Percentiles rank a stretch among this genome's conserved stretches.
These are phyloP conservation scores for Bellardia pandia DNA, from an alignment of 2,888 invertebrate genomes.

Conservation along the genomic window DNA sequence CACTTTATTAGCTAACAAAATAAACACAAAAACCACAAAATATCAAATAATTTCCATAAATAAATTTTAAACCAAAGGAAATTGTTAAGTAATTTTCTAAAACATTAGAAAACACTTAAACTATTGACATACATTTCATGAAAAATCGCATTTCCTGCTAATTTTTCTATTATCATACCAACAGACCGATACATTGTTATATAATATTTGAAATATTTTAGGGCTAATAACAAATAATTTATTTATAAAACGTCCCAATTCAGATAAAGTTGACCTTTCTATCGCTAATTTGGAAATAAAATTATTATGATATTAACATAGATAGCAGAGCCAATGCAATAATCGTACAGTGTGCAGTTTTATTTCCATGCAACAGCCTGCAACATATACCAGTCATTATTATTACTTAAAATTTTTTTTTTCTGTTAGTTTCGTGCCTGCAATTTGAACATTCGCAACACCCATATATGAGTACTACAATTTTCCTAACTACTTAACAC, in stretches of 20 bases:
- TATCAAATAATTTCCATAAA: no score
- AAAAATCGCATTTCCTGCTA: background rate
- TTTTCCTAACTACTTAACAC: constrained; percentile 51
- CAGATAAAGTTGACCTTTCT: constrained; percentile 2
- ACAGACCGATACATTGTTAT: background rate
- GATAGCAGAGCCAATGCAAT: background rate
- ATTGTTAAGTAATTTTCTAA: background rate
- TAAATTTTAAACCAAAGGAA: no score
- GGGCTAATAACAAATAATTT: no score
- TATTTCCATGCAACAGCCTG: constrained; percentile 4
- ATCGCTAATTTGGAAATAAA: background rate
- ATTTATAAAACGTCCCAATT: background rate
- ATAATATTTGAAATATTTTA: background rate
- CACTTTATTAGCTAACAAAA: no score
- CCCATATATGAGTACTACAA: constrained; percentile 21
- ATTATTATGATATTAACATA: background rate
- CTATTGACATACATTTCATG: background rate
- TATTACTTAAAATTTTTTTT: constrained; percentile 31
- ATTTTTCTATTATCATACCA: background rate
- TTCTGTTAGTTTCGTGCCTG: background rate
- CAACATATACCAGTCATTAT: background rate
- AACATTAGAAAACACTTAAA: no score
- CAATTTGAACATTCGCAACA: background rate
- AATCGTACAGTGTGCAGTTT: background rate
- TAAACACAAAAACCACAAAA: no score